phyloP scores from a whole-genome alignment of 2,888 invertebrate species.

The Hipparchia semele region DNA sequence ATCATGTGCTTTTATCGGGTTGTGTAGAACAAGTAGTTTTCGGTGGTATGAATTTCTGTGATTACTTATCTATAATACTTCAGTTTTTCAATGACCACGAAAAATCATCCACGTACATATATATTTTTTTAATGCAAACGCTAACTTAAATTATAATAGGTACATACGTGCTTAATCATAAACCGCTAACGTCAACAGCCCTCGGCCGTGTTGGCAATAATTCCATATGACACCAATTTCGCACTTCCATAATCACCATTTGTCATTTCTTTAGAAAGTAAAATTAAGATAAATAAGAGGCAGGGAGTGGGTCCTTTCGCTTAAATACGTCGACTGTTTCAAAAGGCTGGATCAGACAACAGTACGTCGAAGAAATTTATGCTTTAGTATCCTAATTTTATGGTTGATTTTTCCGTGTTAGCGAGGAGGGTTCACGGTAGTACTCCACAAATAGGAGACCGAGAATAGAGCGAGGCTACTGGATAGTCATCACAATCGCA shows the following conservation, averaged over 20 bases:
- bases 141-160: not conserved
- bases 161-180: constrained; percentile 12
- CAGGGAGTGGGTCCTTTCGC: constrained; percentile 76
- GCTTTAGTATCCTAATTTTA: constrained; percentile 56
- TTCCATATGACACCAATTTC: constrained; percentile 59
- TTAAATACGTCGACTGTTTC: constrained; percentile 47
- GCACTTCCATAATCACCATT: constrained; percentile 66
- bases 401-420: constrained; percentile 59
- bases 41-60: no score
- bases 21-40: no score
- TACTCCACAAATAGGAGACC: constrained; percentile 80
- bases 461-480: constrained; percentile 83
- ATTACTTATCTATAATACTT: no score
- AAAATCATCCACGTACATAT: not conserved
- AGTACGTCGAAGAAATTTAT: constrained; percentile 49
- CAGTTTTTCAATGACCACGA: not conserved
- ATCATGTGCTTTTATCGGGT: no score
- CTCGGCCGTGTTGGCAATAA: constrained; percentile 35
- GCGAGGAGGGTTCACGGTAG: constrained; percentile 64
- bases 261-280: constrained; percentile 71
- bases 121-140: not conserved
- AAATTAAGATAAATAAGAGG: constrained; percentile 80
- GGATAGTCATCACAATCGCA: constrained; percentile 64
- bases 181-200: constrained; percentile 10
- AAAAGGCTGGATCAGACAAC: constrained; percentile 55